Base-by-base conservation (phyloP, 2,113 vertebrate genomes). In the Asarcornis scutulata region DNA sequence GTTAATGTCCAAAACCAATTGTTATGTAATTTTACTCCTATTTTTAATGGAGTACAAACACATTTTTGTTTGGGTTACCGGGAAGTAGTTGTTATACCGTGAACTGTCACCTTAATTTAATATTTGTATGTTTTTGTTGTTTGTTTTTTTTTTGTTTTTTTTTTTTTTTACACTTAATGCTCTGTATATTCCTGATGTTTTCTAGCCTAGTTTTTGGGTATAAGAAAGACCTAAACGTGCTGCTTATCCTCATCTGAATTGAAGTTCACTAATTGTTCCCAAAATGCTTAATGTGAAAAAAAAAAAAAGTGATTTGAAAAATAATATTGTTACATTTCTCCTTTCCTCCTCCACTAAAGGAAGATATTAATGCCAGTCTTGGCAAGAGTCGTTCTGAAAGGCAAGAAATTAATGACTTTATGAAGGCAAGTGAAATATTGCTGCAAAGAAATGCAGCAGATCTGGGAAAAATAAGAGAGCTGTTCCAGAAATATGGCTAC, bases 401-500 rank as follows among this genome's bases (percentile, higher is more conserved):
- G 82, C 92, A 96, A 73, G 97, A 98, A 50, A 93, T 96, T 74
- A 40, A 62, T 88, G 84, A 91, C 42, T 99, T 99, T 86, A 96
- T 99, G 67, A 98, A 98, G 52, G 96, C 98, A 62, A 97, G 97
- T 91, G 97, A 98, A 97, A 91, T 98, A 83, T 27, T 98, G 95
- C 98, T 98, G 94, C 96, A 98, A 96, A 98, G 96, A 95, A 98
- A 98, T 82, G 89, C 97, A 86, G 20, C 95, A 36, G 98, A 99
- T 95, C 97, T 99, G 67, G 97, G 94, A 66, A 94, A 96, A 87
- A 95, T 99, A 89, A 98, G 63, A 96, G 98, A 94, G 48, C 95
- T 98, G 68, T 98, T 98, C 95, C 98, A 98, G 94, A 98, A 98
- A 58, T 99, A 99, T 21, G 98, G 98, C 56, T 99, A 98, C 95